Evolutionary conservation across 2,797 vertebrate species (phyloP).

Genomic region (Pangasius larnaudii): DNA sequence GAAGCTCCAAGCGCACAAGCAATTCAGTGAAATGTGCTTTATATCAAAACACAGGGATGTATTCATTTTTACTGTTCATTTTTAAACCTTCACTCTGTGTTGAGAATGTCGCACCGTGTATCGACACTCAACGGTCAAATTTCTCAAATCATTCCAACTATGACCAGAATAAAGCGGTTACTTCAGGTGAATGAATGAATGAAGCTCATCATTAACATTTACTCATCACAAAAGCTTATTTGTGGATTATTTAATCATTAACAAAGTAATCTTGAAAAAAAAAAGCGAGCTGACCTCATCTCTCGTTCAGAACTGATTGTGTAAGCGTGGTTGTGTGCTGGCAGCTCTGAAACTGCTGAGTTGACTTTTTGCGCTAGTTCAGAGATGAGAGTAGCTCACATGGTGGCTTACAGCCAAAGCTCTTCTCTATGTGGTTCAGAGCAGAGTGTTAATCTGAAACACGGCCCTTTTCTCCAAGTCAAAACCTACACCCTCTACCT

Average conservation of each 20-base stretch:
- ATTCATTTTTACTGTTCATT: background rate
- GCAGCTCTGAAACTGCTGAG: constrained; percentile 48
- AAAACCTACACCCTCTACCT: background rate
- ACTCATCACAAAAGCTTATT: background rate
- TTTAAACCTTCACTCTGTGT: background rate
- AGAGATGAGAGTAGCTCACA: constrained; percentile 63
- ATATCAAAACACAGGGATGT: background rate
- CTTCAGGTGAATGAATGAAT: background rate
- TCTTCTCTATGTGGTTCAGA: background rate
- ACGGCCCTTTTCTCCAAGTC: background rate
- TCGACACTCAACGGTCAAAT: too few species aligned
- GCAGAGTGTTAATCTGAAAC: constrained; percentile 3
- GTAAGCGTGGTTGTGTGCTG: constrained; percentile 45
- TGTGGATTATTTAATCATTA: background rate
- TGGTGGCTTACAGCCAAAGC: constrained; percentile 46
- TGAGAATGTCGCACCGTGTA: background rate
- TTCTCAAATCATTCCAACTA: background rate
- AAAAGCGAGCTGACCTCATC: background rate
- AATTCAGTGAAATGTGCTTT: background rate
- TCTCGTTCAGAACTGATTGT: background rate
- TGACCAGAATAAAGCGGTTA: background rate
- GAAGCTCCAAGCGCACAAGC: background rate
- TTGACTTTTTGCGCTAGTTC: constrained; percentile 42
- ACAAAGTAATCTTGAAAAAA: constrained; percentile 7
- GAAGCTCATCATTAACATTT: background rate